phyloP scores from a whole-genome alignment of 2,113 vertebrate species.

The Sphyrna mokarran region DNA sequence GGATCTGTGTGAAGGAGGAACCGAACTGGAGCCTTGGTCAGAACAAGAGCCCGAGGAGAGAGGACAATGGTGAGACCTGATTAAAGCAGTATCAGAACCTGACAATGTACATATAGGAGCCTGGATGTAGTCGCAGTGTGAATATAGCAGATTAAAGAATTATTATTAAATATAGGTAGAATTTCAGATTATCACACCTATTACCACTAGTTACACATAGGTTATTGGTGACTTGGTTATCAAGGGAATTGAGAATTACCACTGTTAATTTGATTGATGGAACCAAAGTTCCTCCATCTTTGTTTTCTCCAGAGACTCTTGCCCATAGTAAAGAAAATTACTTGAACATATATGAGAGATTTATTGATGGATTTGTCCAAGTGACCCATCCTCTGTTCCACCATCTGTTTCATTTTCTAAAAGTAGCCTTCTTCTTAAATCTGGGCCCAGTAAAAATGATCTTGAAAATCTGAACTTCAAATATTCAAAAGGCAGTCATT shows the following conservation, averaged over 20 bases:
- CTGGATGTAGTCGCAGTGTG: background rate
- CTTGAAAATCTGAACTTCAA: background rate
- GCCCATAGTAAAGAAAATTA: background rate
- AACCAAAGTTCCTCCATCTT: background rate
- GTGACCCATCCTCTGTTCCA: background rate
- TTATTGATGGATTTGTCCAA: background rate
- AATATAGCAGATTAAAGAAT: background rate
- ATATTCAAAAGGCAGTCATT: background rate
- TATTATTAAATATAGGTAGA: background rate
- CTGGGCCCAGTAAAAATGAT: background rate
- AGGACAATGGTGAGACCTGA: too few species aligned
- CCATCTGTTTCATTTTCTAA: background rate
- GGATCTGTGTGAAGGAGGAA: too few species aligned
- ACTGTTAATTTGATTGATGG: background rate
- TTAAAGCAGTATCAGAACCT: too few species aligned
- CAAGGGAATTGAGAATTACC: background rate
- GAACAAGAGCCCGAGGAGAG: background rate
- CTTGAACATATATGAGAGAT: background rate
- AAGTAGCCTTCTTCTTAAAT: background rate
- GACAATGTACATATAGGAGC: too few species aligned
- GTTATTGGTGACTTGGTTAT: background rate
- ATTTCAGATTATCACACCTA: background rate
- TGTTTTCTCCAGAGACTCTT: background rate
- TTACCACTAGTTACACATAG: background rate
- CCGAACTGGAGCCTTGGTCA: background rate